Percentiles rank a stretch among this genome's conserved stretches.
phyloP scores from a whole-genome alignment of 2,797 vertebrate genomes.

The Micrastur ruficollis region DNA sequence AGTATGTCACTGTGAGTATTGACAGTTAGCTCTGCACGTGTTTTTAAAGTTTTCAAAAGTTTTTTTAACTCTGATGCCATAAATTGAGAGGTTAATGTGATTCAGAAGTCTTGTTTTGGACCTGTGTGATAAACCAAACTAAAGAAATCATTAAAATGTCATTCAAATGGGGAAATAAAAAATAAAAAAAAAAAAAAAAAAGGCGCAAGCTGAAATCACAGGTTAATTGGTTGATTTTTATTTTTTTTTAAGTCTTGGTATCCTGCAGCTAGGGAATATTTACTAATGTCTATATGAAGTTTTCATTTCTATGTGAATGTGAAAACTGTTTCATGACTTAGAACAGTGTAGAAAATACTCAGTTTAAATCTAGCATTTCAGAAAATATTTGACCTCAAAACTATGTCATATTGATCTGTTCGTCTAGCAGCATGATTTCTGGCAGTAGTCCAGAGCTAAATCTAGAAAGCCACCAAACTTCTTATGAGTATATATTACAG shows the following conservation, averaged over 20 bases:
- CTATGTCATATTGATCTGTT: slow-evolving; percentile 24
- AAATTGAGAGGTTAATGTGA: background rate
- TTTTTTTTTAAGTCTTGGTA: background rate
- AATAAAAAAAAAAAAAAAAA: background rate
- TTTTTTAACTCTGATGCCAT: background rate
- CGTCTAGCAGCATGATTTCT: slow-evolving; percentile 3
- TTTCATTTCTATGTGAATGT: background rate
- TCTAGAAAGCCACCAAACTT: slow-evolving; percentile 39
- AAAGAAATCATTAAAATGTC: background rate
- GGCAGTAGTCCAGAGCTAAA: slow-evolving; percentile 51
- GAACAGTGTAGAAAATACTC: background rate
- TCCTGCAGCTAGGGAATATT: background rate
- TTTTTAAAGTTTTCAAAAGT: background rate
- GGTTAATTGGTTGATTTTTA: no score
- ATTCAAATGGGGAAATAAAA: background rate
- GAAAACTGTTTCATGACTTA: background rate
- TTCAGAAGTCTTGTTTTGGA: background rate
- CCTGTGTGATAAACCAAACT: background rate
- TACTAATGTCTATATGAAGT: background rate
- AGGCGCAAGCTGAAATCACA: background rate
- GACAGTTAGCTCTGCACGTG: background rate
- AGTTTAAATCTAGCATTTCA: slow-evolving; percentile 10
- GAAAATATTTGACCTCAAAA: slow-evolving; percentile 51
- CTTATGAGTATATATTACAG: background rate
- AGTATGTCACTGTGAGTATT: background rate